A percentile compares a stretch with the other conserved stretches of the same genome.
Conservation (phyloP, 2,888 invertebrate genomes). For the Drosophila limbata region DNA sequence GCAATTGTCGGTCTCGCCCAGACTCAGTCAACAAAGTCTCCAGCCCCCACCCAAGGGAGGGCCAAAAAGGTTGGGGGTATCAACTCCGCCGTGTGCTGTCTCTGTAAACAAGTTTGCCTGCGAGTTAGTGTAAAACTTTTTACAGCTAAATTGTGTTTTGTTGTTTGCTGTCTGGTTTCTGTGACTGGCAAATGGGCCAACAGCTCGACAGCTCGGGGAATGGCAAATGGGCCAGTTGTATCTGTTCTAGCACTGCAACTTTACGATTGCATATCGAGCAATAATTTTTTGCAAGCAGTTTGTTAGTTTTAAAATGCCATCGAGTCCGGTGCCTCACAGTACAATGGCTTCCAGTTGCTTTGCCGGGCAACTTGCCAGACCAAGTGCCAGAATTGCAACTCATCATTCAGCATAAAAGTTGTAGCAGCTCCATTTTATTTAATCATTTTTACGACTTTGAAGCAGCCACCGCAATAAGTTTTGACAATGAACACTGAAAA, state of each 20-base stretch:
- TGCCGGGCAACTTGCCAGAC: slow-evolving; percentile 34
- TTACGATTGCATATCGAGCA: slow-evolving; percentile 47
- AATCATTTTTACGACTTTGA: slow-evolving; percentile 46
- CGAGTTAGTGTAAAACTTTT: slow-evolving; percentile 63
- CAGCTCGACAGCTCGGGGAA: slow-evolving; percentile 12
- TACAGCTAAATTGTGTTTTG: slow-evolving; percentile 58
- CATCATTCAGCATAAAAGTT: slow-evolving; percentile 50
- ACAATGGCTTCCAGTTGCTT: slow-evolving; percentile 24
- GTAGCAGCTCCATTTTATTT: slow-evolving; percentile 33
- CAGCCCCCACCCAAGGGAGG: slow-evolving; percentile 3
- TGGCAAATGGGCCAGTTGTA: slow-evolving; percentile 6
- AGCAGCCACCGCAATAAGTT: slow-evolving; percentile 47
- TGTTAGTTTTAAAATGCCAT: slow-evolving; percentile 42
- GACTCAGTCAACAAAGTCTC: slow-evolving; percentile 31
- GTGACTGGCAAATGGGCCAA: slow-evolving; percentile 64
- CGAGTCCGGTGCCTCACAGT: slow-evolving; percentile 27
- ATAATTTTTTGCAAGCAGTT: slow-evolving; percentile 15
- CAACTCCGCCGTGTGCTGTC: slow-evolving; percentile 24
- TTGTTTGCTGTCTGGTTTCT: slow-evolving; percentile 50
- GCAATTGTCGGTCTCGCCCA: slow-evolving; percentile 51
- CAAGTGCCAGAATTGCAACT: slow-evolving; percentile 21
- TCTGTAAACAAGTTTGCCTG: slow-evolving; percentile 58
- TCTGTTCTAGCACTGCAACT: slow-evolving; percentile 19
- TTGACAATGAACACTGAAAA: background rate
- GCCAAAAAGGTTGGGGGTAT: background rate